These are phyloP conservation scores for Hozukius guyotensis DNA, from an alignment of 2,797 vertebrate genomes.

Conservation along the genomic window DNA sequence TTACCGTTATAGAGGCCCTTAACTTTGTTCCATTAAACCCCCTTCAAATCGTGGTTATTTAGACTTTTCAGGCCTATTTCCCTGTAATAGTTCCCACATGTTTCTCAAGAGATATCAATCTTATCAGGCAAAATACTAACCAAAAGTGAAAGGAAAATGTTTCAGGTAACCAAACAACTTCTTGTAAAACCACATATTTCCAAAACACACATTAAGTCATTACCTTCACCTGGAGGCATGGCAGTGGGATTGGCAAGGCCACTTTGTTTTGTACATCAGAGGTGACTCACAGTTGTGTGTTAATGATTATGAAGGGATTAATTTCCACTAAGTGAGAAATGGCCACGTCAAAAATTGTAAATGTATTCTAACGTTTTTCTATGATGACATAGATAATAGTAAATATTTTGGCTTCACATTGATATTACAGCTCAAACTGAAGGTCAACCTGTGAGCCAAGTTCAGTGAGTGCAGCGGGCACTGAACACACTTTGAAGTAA, in stretches of 20 bases:
- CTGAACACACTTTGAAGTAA: slow-evolving; percentile 28
- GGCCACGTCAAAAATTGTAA: not conserved
- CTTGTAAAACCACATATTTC: slow-evolving; percentile 62
- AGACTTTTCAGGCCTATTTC: slow-evolving; percentile 61
- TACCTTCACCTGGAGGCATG: slow-evolving; percentile 35
- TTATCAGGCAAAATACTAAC: slow-evolving; percentile 59
- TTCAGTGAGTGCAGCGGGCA: slow-evolving; percentile 23
- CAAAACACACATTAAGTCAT: slow-evolving; percentile 37
- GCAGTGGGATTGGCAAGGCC: not conserved
- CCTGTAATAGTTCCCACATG: slow-evolving; percentile 71
- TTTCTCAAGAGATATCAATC: slow-evolving; percentile 66
- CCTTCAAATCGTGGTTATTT: slow-evolving; percentile 65
- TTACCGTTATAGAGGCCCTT: slow-evolving; percentile 47
- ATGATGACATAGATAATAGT: slow-evolving; percentile 23
- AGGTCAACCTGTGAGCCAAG: slow-evolving; percentile 19
- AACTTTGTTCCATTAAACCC: slow-evolving; percentile 63
- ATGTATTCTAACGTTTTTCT: slow-evolving; percentile 1
- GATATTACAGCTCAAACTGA: slow-evolving; percentile 17
- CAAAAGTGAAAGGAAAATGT: slow-evolving; percentile 41
- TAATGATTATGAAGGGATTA: not conserved
- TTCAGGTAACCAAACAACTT: slow-evolving; percentile 58
- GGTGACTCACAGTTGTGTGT: slow-evolving; percentile 4
- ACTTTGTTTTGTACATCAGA: slow-evolving; percentile 12
- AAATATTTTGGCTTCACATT: slow-evolving; percentile 19
- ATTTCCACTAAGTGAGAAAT: not conserved